phyloP scores from a whole-genome alignment of 2,888 invertebrate genomes.

The Lycocerus yunnanus region DNA sequence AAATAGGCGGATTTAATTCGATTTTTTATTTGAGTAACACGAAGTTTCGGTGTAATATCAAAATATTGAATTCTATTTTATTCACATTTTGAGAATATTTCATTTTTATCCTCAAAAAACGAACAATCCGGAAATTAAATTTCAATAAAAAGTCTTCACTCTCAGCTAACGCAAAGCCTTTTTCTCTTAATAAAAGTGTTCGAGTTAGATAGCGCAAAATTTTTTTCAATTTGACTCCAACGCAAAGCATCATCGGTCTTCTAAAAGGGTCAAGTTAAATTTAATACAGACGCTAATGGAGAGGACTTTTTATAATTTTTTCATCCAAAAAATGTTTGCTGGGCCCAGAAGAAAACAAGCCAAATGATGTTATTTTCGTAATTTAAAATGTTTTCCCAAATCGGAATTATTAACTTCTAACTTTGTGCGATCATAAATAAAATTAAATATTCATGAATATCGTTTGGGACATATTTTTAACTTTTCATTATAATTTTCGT shows the following conservation, averaged over 20 bases:
- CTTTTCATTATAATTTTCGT: not conserved
- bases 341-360: not conserved
- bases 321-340: not conserved
- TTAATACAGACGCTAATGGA: not conserved
- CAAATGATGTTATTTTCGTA: not conserved
- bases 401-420: not conserved
- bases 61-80: not conserved
- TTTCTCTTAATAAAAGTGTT: not conserved
- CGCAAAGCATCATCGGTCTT: not conserved
- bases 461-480: not conserved
- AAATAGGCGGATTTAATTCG: too few relatives aligned
- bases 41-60: too few relatives aligned
- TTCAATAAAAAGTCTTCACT: not conserved
- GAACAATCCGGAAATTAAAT: not conserved
- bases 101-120: not conserved
- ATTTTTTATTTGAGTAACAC: too few relatives aligned
- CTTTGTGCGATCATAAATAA: not conserved
- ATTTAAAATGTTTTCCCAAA: not conserved
- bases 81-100: not conserved
- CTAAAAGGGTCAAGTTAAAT: not conserved
- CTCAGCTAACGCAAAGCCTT: not conserved
- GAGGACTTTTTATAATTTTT: not conserved
- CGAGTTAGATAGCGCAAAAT: not conserved
- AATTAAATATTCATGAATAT: constrained; percentile 1
- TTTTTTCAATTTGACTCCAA: not conserved